Percentiles rank a stretch among this genome's conserved stretches.
Conservation (phyloP, 2,888 invertebrate genomes). For the Acanthococcus lagerstroemiae region DNA sequence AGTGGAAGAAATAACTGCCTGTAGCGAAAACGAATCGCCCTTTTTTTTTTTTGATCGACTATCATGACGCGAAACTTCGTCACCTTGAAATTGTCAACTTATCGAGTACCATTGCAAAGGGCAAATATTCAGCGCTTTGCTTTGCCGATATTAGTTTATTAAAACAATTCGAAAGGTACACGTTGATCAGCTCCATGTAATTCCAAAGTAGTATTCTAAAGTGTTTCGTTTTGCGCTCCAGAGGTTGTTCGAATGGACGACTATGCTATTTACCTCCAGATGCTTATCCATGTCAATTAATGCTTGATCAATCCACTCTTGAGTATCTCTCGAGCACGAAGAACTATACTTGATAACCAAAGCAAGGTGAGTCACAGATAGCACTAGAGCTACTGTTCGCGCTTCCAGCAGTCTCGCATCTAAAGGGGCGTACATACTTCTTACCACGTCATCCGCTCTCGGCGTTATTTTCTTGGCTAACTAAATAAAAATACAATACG, state of each 20-base stretch:
- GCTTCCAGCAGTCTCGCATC: slow-evolving; percentile 59
- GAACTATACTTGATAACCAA: slow-evolving; percentile 49
- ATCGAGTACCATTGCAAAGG: too few species aligned
- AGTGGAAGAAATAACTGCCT: background rate
- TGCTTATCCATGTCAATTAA: slow-evolving; percentile 57
- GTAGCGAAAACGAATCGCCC: background rate
- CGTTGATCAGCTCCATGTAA: too few species aligned
- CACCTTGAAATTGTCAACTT: too few species aligned
- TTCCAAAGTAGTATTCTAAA: too few species aligned
- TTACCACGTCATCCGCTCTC: slow-evolving; percentile 59
- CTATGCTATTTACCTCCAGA: slow-evolving; percentile 45
- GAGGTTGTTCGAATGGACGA: too few species aligned
- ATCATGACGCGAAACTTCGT: too few species aligned
- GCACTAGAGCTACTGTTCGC: slow-evolving; percentile 53
- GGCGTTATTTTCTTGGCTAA: slow-evolving; percentile 56
- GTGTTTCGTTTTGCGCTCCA: too few species aligned
- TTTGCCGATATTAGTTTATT: background rate
- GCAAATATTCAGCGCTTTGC: too few species aligned
- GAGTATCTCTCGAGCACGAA: slow-evolving; percentile 21
- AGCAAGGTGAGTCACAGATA: slow-evolving; percentile 58
- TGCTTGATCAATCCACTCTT: slow-evolving; percentile 51
- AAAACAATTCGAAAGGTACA: background rate
- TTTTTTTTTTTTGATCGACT: background rate
- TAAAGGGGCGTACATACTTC: slow-evolving; percentile 60
- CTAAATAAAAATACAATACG: slow-evolving; percentile 38